Percentiles rank a stretch among this genome's conserved stretches.
Conservation (phyloP, 53 echinoderm and acorn worm genomes). For the Paelopatides confundens region DNA sequence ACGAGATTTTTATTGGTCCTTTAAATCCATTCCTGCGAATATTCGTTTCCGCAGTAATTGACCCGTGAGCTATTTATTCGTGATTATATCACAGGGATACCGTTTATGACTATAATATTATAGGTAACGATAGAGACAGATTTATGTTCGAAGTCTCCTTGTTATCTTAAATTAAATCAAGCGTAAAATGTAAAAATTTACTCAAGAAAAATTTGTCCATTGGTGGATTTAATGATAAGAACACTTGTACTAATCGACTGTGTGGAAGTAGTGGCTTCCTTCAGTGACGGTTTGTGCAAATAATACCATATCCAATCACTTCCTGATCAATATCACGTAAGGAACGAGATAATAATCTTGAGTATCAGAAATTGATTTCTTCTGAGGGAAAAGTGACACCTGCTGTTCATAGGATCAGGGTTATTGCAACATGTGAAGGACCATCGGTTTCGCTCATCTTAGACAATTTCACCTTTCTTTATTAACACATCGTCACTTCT, state of each 20-base stretch:
- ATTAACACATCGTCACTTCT: too few species aligned
- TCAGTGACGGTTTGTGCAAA: background rate
- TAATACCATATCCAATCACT: background rate
- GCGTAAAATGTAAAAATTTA: background rate
- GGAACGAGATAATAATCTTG: background rate
- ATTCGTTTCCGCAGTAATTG: background rate
- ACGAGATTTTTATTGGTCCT: too few species aligned
- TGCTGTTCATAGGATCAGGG: background rate
- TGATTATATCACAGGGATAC: too few species aligned
- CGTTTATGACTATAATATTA: too few species aligned
- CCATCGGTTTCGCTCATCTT: too few species aligned
- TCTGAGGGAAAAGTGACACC: background rate
- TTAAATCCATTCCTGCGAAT: background rate
- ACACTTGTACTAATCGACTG: background rate
- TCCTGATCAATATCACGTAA: background rate
- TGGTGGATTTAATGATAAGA: slow-evolving; percentile 3
- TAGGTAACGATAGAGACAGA: background rate
- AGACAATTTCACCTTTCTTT: too few species aligned
- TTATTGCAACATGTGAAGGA: background rate
- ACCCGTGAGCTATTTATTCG: background rate
- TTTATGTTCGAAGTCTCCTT: background rate
- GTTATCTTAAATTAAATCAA: background rate
- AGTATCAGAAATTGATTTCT: background rate
- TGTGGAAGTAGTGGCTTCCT: background rate
- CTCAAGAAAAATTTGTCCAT: background rate